Conservation (phyloP, 2,888 invertebrate genomes). For the Netelia inedita region DNA sequence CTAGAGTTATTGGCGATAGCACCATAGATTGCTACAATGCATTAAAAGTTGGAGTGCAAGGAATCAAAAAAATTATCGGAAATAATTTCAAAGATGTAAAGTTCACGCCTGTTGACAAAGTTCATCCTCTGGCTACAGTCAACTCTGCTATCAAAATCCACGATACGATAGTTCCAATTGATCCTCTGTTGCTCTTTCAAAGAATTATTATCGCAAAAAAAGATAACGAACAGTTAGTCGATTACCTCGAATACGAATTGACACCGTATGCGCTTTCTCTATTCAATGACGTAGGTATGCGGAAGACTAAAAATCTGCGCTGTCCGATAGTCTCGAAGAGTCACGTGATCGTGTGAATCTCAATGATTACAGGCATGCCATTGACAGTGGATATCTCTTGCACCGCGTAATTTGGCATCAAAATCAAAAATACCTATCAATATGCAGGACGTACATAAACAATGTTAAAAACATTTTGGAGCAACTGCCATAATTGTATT, state of each 20-base stretch:
- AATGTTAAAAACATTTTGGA: constrained; percentile 61
- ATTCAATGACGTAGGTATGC: constrained; percentile 24
- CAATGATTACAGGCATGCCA: constrained; percentile 26
- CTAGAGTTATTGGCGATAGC: constrained; percentile 9
- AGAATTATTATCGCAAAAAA: constrained; percentile 17
- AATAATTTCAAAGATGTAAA: constrained; percentile 23
- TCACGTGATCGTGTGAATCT: background rate
- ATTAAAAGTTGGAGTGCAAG: background rate
- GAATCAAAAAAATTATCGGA: constrained; percentile 1
- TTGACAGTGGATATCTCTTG: constrained; percentile 53
- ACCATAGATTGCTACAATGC: constrained; percentile 29
- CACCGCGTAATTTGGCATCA: constrained; percentile 50
- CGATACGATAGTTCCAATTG: constrained; percentile 8
- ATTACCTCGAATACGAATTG: constrained; percentile 57
- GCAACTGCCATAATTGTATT: constrained; percentile 55
- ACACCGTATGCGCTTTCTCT: constrained; percentile 53
- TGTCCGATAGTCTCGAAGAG: constrained; percentile 41
- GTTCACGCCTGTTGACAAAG: background rate
- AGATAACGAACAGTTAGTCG: constrained; percentile 6
- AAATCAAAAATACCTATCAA: constrained; percentile 38
- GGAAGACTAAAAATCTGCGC: constrained; percentile 36
- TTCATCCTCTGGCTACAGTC: constrained; percentile 3
- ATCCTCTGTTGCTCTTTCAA: constrained; percentile 26
- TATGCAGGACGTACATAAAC: constrained; percentile 52
- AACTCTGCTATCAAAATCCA: background rate